Evolutionary conservation across 2,113 vertebrate genomes (phyloP).

Genomic region (Myrmecobius fasciatus): DNA sequence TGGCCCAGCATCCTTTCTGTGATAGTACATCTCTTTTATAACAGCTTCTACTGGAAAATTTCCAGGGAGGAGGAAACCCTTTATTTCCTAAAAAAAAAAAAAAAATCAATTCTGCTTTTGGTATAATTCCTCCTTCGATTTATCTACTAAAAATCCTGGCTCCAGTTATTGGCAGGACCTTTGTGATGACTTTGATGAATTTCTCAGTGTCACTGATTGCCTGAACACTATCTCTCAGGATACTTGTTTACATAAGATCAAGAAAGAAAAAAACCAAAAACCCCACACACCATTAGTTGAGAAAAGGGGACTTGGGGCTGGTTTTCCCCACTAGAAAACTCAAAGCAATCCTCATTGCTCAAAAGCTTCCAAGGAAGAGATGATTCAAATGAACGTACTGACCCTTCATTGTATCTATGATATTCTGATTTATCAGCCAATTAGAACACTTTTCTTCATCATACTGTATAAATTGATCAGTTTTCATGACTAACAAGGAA

Average conservation of each 20-base stretch:
- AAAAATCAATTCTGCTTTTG: not conserved
- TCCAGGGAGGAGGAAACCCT: not conserved
- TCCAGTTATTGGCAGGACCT: not conserved
- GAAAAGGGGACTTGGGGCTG: not conserved
- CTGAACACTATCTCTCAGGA: not conserved
- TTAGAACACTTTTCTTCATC: not conserved
- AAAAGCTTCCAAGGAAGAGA: not conserved
- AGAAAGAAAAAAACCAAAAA: not conserved
- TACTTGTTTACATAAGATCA: not conserved
- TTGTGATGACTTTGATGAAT: not conserved
- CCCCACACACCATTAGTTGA: not conserved
- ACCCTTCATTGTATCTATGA: not conserved
- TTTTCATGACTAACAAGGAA: not conserved
- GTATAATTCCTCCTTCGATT: not conserved
- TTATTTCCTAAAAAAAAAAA: no score
- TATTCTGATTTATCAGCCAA: not conserved
- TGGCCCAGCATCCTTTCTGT: not conserved
- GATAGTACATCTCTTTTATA: not conserved
- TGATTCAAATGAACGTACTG: not conserved
- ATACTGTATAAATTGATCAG: not conserved
- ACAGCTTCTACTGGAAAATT: not conserved
- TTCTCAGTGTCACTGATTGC: not conserved
- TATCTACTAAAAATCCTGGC: not conserved
- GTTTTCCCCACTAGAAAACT: not conserved
- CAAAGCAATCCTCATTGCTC: not conserved